These are phyloP conservation scores for Eupithecia subfuscata DNA, from an alignment of 2,888 invertebrate species.

Conservation along the genomic window DNA sequence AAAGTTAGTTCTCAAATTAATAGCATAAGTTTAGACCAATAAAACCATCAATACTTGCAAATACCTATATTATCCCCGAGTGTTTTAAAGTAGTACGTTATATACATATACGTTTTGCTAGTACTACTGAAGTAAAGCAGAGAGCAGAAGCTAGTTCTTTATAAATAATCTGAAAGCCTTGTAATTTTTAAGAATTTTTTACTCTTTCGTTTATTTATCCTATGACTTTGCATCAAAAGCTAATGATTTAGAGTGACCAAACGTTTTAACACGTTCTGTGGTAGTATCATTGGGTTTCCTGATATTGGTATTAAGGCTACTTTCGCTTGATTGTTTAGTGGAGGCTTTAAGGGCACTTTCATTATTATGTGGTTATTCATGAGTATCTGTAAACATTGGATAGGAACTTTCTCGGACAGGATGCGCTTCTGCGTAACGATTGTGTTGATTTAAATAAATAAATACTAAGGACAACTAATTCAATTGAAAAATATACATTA, in stretches of 20 bases:
- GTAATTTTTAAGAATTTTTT: neutral
- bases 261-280: conserved; percentile 24
- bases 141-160: too few species aligned
- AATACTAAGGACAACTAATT: neutral
- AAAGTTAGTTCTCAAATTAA: too few species aligned
- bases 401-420: conserved; percentile 32
- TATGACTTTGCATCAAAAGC: neutral
- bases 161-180: neutral
- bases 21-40: too few species aligned
- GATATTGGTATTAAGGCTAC: conserved; percentile 45
- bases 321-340: conserved; percentile 46
- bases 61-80: too few species aligned
- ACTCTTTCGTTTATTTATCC: neutral
- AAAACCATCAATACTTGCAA: too few species aligned
- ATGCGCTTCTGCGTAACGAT: conserved; percentile 3
- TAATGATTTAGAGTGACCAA: neutral
- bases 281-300: conserved; percentile 52
- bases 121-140: too few species aligned
- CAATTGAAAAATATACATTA: neutral
- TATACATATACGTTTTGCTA: too few species aligned
- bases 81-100: too few species aligned
- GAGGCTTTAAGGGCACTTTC: conserved; percentile 62
- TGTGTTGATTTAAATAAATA: conserved; percentile 6
- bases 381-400: conserved; percentile 23
- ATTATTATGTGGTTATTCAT: conserved; percentile 48